Base-by-base conservation (phyloP, 2,888 invertebrate genomes). In the Thereva unica region DNA sequence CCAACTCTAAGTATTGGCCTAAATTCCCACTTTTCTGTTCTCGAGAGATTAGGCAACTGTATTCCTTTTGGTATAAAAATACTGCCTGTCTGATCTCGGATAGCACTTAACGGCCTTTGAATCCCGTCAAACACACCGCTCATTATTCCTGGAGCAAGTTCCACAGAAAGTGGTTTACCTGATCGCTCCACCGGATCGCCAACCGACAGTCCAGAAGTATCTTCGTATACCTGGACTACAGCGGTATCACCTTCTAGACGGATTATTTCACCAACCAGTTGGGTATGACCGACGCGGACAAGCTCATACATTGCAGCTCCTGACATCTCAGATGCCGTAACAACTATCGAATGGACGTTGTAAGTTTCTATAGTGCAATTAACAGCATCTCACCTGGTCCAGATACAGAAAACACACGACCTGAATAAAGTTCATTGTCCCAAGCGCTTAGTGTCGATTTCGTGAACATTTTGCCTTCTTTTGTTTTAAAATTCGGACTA, bases 1-100 rank as follows among this genome's bases (percentile, higher is more conserved):
- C 98, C 98, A 72, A 90, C 89, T 82, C 90, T 90, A 64, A 93
- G 87, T 9, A 87, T 76, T 0, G 96, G 95, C 77, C 87, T 87
- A 80, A 97, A 99, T 72, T 99, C 97, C 99, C 99, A 99, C 67
- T 85, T 82, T 49, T 82, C 79, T 0, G 88, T 87, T 56, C 94
- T 86, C 4, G 92, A 91, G 55, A 99, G 82, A 47, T 93, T 88
- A 9, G 96, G 96, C 64, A 92, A 89, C 82, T 97, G 97, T 23
- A 99, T 88, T 78, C 98, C 99, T 84, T 97, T 98, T 23, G 99
- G 99, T 83, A 99, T 99, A 86, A 99, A 99, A 83, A 99, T 99
- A 76, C 95, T 95, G 77, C 88, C 86, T 0, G 96, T 95, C 71
- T 95, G 82, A 76, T 95, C 94, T 77, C 91, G 86, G 80, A 99